These are phyloP conservation scores for Megalurothrips usitatus DNA, from an alignment of 2,888 invertebrate species.

Conservation along the genomic window DNA sequence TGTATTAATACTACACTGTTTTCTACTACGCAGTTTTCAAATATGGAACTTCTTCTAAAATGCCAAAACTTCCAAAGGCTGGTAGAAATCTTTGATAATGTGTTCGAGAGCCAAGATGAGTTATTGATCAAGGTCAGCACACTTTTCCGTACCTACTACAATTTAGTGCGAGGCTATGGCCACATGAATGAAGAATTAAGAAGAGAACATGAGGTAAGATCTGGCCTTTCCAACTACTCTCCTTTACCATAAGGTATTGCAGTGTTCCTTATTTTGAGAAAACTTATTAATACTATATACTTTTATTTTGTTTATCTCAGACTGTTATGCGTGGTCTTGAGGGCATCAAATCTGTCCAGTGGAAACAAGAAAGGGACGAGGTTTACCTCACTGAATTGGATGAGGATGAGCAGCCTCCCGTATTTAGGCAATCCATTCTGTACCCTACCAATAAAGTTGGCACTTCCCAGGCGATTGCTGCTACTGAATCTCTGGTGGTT, in stretches of 20 bases:
- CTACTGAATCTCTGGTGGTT: no score
- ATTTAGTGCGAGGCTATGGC: conserved; percentile 57
- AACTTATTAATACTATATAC: neutral
- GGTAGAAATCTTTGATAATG: conserved; percentile 48
- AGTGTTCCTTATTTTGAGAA: no score
- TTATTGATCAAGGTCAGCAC: conserved; percentile 52
- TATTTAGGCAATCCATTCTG: no score
- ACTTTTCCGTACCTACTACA: conserved; percentile 56
- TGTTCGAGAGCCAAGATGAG: conserved; percentile 48
- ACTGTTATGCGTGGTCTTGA: conserved; percentile 55
- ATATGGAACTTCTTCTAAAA: neutral
- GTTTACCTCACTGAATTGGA: no score
- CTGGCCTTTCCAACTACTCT: neutral
- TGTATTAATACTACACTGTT: no score
- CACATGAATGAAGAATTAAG: conserved; percentile 55
- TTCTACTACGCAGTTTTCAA: neutral
- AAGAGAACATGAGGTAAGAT: conserved; percentile 52
- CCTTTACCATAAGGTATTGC: neutral
- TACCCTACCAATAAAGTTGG: no score
- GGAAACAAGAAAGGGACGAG: conserved; percentile 45
- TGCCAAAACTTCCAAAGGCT: conserved; percentile 42
- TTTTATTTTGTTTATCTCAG: conserved; percentile 33
- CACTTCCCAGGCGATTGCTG: no score
- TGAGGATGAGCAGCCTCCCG: no score
- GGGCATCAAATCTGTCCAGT: conserved; percentile 56